Evolutionary conservation across 2,113 vertebrate genomes (phyloP).

Genomic region (Dicentrarchus labrax): DNA sequence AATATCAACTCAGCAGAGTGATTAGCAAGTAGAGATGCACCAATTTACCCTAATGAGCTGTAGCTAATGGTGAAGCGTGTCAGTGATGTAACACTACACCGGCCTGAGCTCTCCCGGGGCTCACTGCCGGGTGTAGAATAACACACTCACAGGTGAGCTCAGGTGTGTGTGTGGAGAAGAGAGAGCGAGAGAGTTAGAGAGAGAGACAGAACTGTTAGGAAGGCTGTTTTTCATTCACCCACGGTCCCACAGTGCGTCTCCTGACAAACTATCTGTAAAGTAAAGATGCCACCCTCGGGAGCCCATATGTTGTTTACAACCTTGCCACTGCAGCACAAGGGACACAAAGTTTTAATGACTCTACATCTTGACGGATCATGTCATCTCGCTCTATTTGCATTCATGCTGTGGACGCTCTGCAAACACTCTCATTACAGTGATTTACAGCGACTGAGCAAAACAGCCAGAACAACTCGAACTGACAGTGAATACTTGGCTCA

Average conservation of each 20-base stretch:
- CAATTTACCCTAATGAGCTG: constrained; percentile 48
- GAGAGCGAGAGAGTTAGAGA: background rate
- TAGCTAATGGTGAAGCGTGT: constrained; percentile 59
- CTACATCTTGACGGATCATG: constrained; percentile 8
- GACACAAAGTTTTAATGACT: constrained; percentile 12
- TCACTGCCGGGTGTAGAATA: constrained; percentile 51
- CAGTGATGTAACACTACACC: constrained; percentile 65
- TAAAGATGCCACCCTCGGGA: constrained; percentile 38
- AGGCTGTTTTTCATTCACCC: constrained; percentile 24
- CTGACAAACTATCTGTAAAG: constrained; percentile 21
- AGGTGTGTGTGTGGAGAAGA: constrained; percentile 36
- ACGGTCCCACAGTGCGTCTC: constrained; percentile 1
- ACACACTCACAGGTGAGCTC: constrained; percentile 53
- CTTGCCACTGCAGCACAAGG: background rate
- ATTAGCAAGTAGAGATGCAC: constrained; percentile 18
- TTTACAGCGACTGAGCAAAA: constrained; percentile 3
- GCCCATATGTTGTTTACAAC: constrained; percentile 46
- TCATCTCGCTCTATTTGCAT: constrained; percentile 1
- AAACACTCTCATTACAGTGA: constrained; percentile 12
- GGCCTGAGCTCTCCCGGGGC: constrained; percentile 30
- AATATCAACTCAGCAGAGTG: constrained; percentile 8
- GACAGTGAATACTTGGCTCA: constrained; percentile 9
- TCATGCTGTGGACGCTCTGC: background rate
- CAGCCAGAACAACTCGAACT: background rate
- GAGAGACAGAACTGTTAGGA: background rate